Evolutionary conservation across 2,888 invertebrate genomes (phyloP).

Genomic region (Catocala fraxini): DNA sequence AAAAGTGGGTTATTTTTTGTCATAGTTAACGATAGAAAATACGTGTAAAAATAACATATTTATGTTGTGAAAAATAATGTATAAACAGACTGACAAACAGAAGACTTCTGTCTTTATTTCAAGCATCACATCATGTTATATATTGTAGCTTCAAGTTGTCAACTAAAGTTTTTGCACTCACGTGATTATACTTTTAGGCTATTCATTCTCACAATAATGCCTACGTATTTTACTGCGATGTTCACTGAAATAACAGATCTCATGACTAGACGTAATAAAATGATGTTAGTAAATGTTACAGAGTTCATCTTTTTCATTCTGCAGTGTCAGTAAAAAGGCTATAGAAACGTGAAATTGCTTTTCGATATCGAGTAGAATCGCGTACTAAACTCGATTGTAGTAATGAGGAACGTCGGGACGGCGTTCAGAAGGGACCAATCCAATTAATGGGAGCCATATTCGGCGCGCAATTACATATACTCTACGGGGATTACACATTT

Average conservation of each 20-base stretch:
- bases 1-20: no score
- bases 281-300: constrained; percentile 13
- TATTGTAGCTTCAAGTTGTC: no score
- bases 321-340: constrained; percentile 27
- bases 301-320: constrained; percentile 27
- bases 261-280: constrained; percentile 12
- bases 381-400: constrained; percentile 49
- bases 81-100: no score
- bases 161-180: no score
- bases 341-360: constrained; percentile 39
- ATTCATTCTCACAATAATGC: no score
- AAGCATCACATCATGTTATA: no score
- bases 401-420: constrained; percentile 55
- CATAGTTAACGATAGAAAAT: no score
- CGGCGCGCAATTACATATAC: constrained; percentile 64
- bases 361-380: constrained; percentile 47
- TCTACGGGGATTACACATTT: constrained; percentile 54
- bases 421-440: constrained; percentile 61
- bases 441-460: constrained; percentile 72
- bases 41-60: no score
- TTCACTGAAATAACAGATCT: background rate
- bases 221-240: background rate
- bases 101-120: no score
- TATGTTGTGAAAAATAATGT: no score
- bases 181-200: no score